Evolutionary conservation across 64 coral and sea anemone species (phyloP).

Genomic region (Montipora foliosa): DNA sequence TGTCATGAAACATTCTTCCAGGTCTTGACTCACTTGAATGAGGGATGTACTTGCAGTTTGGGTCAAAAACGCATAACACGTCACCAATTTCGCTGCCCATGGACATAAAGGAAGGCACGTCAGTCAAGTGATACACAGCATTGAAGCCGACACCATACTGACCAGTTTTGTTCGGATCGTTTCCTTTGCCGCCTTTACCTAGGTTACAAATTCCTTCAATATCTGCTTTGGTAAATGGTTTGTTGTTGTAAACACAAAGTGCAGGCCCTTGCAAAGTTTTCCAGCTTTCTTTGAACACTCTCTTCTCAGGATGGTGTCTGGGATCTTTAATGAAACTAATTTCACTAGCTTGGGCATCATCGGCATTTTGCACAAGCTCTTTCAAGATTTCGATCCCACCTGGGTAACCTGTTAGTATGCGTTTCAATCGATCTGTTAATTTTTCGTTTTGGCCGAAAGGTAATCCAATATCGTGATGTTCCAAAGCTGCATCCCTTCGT

Average conservation of each 20-base stretch:
- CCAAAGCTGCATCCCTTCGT: conserved; percentile 60
- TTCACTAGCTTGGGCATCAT: conserved; percentile 87
- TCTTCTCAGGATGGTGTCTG: conserved; percentile 52
- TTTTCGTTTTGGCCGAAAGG: no score
- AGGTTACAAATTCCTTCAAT: conserved; percentile 83
- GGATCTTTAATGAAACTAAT: conserved; percentile 83
- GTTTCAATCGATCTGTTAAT: conserved; percentile 80
- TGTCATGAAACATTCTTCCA: conserved; percentile 57
- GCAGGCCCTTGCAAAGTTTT: conserved; percentile 87
- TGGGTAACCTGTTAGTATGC: conserved; percentile 79
- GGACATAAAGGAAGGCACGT: conserved; percentile 76
- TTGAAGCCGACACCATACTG: conserved; percentile 94
- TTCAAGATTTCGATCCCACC: conserved; percentile 83
- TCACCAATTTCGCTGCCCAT: conserved; percentile 69
- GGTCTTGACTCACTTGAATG: conserved; percentile 50
- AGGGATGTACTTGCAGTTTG: conserved; percentile 68
- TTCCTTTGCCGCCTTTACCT: conserved; percentile 84
- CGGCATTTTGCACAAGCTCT: conserved; percentile 95
- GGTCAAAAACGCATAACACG: conserved; percentile 81
- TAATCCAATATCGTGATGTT: conserved; percentile 19
- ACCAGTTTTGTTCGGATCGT: conserved; percentile 88
- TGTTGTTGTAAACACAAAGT: conserved; percentile 91
- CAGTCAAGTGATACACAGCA: conserved; percentile 93
- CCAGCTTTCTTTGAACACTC: conserved; percentile 82
- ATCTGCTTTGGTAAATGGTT: conserved; percentile 77